Evolutionary conservation across 2,888 invertebrate species (phyloP), one percentile per base, ranked within the genome.

Genomic region (Teleogryllus oceanicus): DNA sequence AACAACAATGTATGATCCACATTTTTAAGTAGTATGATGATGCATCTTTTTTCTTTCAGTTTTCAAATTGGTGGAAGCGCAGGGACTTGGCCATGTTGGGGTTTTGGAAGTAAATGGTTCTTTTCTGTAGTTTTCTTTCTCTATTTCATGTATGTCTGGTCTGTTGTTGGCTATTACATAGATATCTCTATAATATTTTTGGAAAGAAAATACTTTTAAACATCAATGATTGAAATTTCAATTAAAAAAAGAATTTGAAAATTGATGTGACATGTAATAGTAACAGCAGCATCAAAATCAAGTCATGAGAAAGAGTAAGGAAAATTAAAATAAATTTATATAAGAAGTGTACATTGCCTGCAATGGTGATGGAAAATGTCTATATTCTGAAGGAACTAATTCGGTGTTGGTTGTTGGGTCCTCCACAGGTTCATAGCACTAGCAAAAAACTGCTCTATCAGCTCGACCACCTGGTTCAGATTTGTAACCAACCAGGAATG

Each of bases 401-500:
- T 75, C 76, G 79, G 82, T 79, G 82, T 79, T 82, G 82, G 75
- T 78, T 79, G 82, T 82, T 82, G 81, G 81, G 82, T 83, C 80
- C 80, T 86, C 86, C 84, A 85, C 88, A 95, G 94, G 95, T 96
- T 85, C 97, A 97, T 90, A 96, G 96, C 85, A 97, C 96, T 85
- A 96, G 96, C 90, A 97, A 97, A 90, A 97, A 97, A 89, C 91
- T 97, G 86, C 92, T 97, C 84, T 97, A 97, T 88, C 97, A 97
- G 88, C 91, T 97, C 86, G 97, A 97, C 89, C 96, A 96, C 88
- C 91, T 97, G 88, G 96, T 97, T 85, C 97, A 97, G 91, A 95
- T 97, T 87, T 97, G 96, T 90, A 96, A 96, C 90, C 96, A 96
- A 88, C 94, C 96, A 83, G 88, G 89, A 84, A 88, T 89, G 85